Conservation (phyloP, 2,113 vertebrate genomes). For the Taxidea taxus region DNA sequence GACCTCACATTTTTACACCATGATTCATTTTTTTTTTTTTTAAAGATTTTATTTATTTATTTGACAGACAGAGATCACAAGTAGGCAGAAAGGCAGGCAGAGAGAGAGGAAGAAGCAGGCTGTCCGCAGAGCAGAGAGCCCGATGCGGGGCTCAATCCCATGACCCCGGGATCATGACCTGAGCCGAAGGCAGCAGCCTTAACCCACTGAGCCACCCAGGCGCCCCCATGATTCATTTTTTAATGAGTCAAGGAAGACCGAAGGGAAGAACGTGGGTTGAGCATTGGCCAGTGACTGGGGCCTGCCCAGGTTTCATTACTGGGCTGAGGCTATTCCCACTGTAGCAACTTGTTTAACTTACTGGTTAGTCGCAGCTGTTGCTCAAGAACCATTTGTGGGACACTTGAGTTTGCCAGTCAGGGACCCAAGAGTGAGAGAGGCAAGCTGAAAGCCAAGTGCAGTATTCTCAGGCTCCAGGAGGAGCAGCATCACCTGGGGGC, state of each 20-base stretch:
- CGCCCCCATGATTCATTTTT: not conserved
- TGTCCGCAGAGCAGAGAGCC: no score
- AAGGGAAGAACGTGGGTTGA: not conserved
- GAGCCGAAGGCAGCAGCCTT: no score
- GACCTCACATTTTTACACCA: not conserved
- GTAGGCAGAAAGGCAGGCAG: no score
- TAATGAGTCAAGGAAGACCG: not conserved
- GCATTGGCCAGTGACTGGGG: not conserved
- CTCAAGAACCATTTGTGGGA: not conserved
- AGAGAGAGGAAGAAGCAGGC: no score
- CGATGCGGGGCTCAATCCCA: no score
- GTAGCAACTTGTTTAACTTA: not conserved
- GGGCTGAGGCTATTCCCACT: not conserved
- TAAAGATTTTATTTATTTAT: no score
- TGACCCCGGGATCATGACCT: no score
- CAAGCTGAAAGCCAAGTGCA: not conserved
- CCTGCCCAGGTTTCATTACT: not conserved
- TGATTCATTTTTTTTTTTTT: not conserved
- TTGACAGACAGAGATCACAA: no score
- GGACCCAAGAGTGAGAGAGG: not conserved
- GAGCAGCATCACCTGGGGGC: no score
- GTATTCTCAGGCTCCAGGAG: not conserved
- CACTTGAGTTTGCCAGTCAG: not conserved
- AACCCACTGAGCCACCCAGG: no score
- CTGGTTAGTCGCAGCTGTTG: not conserved